These are phyloP conservation scores for Gallinago nigripennis DNA, from an alignment of 2,797 vertebrate genomes.

Conservation along the genomic window DNA sequence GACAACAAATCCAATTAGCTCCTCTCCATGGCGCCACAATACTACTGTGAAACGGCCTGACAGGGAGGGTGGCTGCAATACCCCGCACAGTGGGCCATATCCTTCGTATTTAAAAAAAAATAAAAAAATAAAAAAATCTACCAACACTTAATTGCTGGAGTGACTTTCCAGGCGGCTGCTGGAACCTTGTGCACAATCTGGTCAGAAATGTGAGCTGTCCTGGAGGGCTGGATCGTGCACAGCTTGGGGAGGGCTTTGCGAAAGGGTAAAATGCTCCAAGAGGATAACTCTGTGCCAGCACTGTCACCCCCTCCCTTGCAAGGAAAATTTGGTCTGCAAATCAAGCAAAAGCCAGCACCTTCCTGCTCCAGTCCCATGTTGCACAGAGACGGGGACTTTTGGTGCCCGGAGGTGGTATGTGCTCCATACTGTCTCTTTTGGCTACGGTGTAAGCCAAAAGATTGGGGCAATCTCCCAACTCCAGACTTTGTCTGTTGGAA, in stretches of 20 bases:
- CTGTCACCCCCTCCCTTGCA: not conserved
- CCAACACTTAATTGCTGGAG: conserved; percentile 70
- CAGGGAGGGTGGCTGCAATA: conserved; percentile 80
- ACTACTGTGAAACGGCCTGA: conserved; percentile 82
- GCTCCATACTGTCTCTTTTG: conserved; percentile 23
- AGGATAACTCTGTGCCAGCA: conserved; percentile 1
- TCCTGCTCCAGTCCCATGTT: not conserved
- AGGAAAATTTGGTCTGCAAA: conserved; percentile 17
- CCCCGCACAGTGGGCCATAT: conserved; percentile 78
- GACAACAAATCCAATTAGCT: conserved; percentile 99
- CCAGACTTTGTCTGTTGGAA: conserved; percentile 56
- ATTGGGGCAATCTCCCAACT: conserved; percentile 18
- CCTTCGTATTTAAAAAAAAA: conserved; percentile 18
- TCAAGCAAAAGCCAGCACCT: not conserved
- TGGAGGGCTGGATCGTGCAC: not conserved
- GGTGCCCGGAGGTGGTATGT: not conserved
- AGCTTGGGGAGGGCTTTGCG: conserved; percentile 35
- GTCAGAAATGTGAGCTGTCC: conserved; percentile 68
- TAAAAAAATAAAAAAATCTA: not conserved
- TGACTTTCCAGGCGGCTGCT: conserved; percentile 66
- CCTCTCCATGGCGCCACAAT: conserved; percentile 89
- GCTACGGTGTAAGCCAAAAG: conserved; percentile 2
- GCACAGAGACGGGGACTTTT: conserved; percentile 2
- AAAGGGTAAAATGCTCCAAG: conserved; percentile 35
- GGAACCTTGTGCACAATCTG: conserved; percentile 63